These are phyloP conservation scores for Falco berigora DNA, from an alignment of 2,797 vertebrate species.

Conservation along the genomic window DNA sequence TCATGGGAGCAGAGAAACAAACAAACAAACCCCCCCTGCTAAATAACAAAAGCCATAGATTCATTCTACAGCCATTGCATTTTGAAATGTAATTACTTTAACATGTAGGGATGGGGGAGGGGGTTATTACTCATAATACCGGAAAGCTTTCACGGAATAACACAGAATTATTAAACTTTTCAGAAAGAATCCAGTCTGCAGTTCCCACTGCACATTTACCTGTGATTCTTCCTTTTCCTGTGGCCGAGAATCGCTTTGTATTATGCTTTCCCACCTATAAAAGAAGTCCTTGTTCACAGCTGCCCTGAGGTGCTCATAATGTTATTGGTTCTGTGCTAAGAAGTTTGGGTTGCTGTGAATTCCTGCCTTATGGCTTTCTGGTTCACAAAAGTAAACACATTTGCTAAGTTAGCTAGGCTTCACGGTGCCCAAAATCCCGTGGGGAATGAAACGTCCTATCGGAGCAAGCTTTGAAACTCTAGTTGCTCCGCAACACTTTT, in stretches of 20 bases:
- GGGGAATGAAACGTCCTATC: constrained; percentile 53
- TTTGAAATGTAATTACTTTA: constrained; percentile 40
- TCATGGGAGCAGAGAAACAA: not conserved
- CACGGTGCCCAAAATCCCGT: constrained; percentile 27
- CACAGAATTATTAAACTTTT: constrained; percentile 36
- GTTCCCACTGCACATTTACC: constrained; percentile 10
- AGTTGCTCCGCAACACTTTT: constrained; percentile 51
- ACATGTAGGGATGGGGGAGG: not conserved
- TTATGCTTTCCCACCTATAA: constrained; percentile 48
- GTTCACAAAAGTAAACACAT: constrained; percentile 57
- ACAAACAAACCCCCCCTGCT: rapidly evolving
- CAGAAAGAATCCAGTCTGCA: constrained; percentile 29
- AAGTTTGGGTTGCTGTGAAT: constrained; percentile 61
- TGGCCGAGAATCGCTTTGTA: constrained; percentile 42
- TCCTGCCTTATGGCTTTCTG: constrained; percentile 69
- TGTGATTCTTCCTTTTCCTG: constrained; percentile 46
- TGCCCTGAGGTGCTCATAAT: constrained; percentile 57
- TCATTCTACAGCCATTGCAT: not conserved
- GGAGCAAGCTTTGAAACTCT: constrained; percentile 66
- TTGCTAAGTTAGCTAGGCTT: constrained; percentile 3
- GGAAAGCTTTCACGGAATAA: not conserved
- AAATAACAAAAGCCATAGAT: constrained; percentile 2
- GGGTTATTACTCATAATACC: not conserved
- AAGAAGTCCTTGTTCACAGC: constrained; percentile 69
- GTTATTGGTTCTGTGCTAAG: constrained; percentile 65